Evolutionary conservation across 2,113 vertebrate species (phyloP), one percentile per base, ranked within the genome.

Genomic region (Heliornis fulica): DNA sequence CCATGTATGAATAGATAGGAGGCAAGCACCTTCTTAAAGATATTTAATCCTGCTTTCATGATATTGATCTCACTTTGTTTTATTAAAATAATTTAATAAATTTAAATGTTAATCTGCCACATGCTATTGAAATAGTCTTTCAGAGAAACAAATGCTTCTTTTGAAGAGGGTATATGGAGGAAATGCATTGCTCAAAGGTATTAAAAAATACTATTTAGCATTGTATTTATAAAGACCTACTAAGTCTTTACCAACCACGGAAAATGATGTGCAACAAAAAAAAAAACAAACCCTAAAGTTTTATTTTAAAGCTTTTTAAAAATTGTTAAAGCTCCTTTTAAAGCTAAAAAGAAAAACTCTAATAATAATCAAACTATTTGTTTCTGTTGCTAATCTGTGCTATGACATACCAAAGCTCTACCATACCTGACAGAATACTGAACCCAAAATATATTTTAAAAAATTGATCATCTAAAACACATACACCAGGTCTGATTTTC

Each of bases 41-140:
- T 51, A 83, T 51, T 78, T 92, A 92, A 90, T 95, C 51, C 45
- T 60, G 46, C 46, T 71, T 81, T 78, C 79, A 59, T 36, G 9
- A 88, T 86, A 92, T 14, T 0, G 2, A 81, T 78, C 71, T 86
- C 41, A 59, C 51, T 70, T 90, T 81, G 51, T 34, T 66, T 94
- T 78, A 83, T 81, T 88, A 81, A 95, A 93, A 80, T 59, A 86
- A 77, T 53, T n/a, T n/a, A n/a, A n/a, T n/a, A n/a, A n/a, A n/a
- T n/a, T n/a, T n/a, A n/a, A n/a, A n/a, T n/a, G n/a, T n/a, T n/a
- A 83, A 80, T 74, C 86, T 83, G 29, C 41, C 23, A 26, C 22
- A 16, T 51, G 26, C 32, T 90, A 38, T 77, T 83, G 85, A 83
- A 92, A 83, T 16, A 56, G 41, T 23, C 23, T 74, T 25, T 88